Evolutionary conservation across 1,140 invertebrate species (phyloP).

Genomic region (Drosophila subpulchrella): DNA sequence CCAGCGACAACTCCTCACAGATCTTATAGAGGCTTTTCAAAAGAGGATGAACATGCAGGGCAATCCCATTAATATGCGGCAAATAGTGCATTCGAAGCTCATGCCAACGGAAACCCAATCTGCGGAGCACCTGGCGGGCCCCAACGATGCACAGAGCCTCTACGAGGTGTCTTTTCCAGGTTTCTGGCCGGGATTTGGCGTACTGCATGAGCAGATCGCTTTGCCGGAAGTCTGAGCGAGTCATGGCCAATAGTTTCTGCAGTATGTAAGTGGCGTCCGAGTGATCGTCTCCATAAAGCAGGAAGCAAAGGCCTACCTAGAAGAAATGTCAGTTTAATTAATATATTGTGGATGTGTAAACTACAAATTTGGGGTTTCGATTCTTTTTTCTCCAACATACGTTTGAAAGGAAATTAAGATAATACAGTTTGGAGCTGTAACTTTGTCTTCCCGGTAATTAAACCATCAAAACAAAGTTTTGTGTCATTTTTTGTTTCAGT

Average conservation of each 20-base stretch:
- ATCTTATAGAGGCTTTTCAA: constrained; percentile 70
- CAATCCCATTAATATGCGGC: constrained; percentile 59
- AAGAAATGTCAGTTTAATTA: neutral
- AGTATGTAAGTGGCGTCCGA: constrained; percentile 54
- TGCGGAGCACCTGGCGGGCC: constrained; percentile 62
- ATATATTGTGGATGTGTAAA: neutral
- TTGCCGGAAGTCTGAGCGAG: constrained; percentile 3
- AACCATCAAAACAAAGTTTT: neutral
- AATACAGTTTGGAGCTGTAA: too few species aligned
- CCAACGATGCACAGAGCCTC: constrained; percentile 72
- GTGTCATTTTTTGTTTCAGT: neutral
- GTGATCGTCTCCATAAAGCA: constrained; percentile 64
- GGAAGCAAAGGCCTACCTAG: constrained; percentile 66
- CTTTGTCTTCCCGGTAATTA: too few species aligned
- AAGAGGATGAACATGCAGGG: constrained; percentile 71
- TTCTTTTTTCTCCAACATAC: too few species aligned
- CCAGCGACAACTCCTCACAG: constrained; percentile 64
- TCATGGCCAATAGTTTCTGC: constrained; percentile 58
- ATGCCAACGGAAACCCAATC: constrained; percentile 61
- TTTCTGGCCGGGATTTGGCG: constrained; percentile 40
- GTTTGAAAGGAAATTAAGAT: too few species aligned
- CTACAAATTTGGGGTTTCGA: too few species aligned
- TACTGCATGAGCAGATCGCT: constrained; percentile 65
- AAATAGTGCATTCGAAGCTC: constrained; percentile 66
- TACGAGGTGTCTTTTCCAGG: constrained; percentile 60